phyloP scores from a whole-genome alignment of 2,113 vertebrate species.

The Marmota monax region DNA sequence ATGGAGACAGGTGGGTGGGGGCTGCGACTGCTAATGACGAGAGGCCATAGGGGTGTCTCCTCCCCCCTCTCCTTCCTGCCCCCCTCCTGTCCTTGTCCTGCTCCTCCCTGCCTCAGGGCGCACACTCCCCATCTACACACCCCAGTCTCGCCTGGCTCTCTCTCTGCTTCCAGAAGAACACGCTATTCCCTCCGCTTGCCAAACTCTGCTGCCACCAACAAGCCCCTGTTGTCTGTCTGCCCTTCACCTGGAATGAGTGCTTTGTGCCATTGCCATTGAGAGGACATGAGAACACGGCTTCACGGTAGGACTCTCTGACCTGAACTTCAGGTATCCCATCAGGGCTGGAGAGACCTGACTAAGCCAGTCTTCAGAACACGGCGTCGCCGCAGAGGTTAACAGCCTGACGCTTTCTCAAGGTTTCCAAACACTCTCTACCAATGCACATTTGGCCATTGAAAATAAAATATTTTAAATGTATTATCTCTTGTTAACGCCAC shows the following conservation, averaged over 20 bases:
- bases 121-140: too few relatives aligned
- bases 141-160: accelerated
- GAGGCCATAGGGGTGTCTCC: too few relatives aligned
- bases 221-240: background rate
- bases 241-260: background rate
- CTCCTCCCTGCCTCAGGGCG: too few relatives aligned
- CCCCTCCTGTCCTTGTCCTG: too few relatives aligned
- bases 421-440: background rate
- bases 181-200: background rate
- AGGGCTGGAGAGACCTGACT: background rate
- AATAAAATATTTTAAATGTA: background rate
- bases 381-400: too few relatives aligned
- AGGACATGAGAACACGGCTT: background rate
- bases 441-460: background rate
- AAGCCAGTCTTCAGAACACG: background rate
- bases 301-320: background rate
- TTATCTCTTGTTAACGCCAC: background rate
- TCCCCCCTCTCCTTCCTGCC: accelerated
- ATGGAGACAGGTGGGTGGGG: accelerated
- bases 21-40: accelerated
- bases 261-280: accelerated
- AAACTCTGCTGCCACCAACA: accelerated
- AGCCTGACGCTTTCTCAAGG: accelerated
- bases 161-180: background rate
- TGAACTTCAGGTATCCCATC: background rate